A percentile compares a stretch with the other conserved stretches of the same genome.
These are phyloP conservation scores for Synodontis membranacea DNA, from an alignment of 2,113 vertebrate genomes.

Conservation along the genomic window DNA sequence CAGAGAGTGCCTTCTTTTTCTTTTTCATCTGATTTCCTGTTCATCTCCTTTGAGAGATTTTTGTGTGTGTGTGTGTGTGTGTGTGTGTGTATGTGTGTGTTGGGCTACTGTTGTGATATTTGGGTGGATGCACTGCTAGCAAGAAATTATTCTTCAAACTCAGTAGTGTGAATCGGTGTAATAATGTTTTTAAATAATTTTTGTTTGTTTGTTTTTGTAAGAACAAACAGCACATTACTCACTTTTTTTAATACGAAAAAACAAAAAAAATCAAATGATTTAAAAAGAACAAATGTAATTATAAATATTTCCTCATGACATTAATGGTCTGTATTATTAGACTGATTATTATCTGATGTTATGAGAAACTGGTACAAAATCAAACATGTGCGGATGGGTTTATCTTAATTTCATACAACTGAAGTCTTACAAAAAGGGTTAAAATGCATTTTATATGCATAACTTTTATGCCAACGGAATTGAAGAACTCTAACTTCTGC, in stretches of 20 bases:
- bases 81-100: too few relatives aligned
- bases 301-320: background rate
- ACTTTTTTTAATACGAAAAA: background rate
- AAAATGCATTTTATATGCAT: background rate
- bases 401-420: background rate
- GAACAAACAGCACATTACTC: background rate
- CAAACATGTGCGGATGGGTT: background rate
- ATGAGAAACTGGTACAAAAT: background rate
- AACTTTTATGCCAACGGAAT: constrained; percentile 15
- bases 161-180: background rate
- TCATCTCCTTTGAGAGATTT: constrained; percentile 40
- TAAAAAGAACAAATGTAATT: background rate
- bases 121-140: constrained; percentile 5
- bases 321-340: background rate
- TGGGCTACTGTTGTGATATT: constrained; percentile 36
- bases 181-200: background rate
- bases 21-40: constrained; percentile 43
- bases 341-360: background rate
- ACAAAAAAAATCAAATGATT: background rate
- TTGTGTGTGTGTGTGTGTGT: too few relatives aligned
- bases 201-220: background rate
- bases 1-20: constrained; percentile 50
- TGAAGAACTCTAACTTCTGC: background rate
- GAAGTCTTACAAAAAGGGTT: background rate
- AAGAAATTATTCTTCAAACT: constrained; percentile 14